Base-by-base conservation (phyloP, 1,140 invertebrate species). In the Bursaphelenchus mucronatus region DNA sequence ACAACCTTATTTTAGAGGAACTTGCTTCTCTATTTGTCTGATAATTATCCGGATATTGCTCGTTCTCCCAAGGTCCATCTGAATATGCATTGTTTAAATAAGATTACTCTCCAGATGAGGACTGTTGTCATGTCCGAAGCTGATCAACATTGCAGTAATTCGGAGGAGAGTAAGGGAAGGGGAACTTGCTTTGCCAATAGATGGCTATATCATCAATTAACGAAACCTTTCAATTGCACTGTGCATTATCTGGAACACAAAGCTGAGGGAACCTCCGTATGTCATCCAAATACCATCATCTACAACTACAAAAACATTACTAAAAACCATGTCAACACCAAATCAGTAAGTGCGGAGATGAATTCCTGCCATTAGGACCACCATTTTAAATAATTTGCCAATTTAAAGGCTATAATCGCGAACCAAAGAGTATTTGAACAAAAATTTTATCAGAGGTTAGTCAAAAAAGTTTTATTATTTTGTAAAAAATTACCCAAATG, bases 1-100 rank as follows among this genome's bases (percentile, higher is more conserved):
- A 13, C n/a, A 8, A 63, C 66, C 62, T 3, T n/a, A 13, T 54
- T 61, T 68, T 17, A 67, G 65, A 63, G 64, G 8, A 63, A 67
- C 56, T 15, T 52, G n/a, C 47, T 67, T 44, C 15, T 65, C 17
- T 67, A 55, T 39, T 11, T 67, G n/a, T 66, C 61, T 30, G 52
- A 68, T 19, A n/a, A 43, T n/a, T 46, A 68, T 21, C 64, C 64
- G 11, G 66, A 67, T 57, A 64, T 67, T 11, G 43, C 49, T 13
- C 45, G 45, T 9, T 55, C 44, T 39, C 66, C 66, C 9, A 47
- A 64, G 19, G 40, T 58, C n/a, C 67, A 67, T 40, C 9, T 67
- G 40, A 30, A 40, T 40, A 41, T 21, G 17, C 45, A 55, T 11
- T 40, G 17, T 50, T 57, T 44, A 17, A 67, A 55, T 56, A 15